A percentile compares a stretch with the other conserved stretches of the same genome.
These are phyloP conservation scores for Sardinella longiceps DNA, from an alignment of 2,797 vertebrate genomes.

Conservation along the genomic window DNA sequence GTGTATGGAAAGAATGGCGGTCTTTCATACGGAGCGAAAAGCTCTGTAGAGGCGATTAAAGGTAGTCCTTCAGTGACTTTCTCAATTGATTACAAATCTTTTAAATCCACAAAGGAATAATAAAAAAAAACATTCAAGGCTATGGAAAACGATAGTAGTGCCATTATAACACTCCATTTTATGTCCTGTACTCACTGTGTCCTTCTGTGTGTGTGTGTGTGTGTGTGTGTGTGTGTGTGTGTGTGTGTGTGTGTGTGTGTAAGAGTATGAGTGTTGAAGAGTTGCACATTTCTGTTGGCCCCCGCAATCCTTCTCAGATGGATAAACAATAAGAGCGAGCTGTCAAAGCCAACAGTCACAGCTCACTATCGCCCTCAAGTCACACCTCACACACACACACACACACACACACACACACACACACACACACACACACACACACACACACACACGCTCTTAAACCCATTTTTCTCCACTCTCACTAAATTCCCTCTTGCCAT, in stretches of 20 bases:
- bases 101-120: not conserved
- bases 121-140: not conserved
- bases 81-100: not conserved
- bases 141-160: not conserved
- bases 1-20: not conserved
- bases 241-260: not conserved
- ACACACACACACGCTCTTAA: slow-evolving; percentile 17
- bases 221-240: slow-evolving; percentile 18
- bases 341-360: slow-evolving; percentile 46
- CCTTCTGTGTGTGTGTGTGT: not conserved
- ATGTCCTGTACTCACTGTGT: not conserved
- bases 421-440: too few species aligned
- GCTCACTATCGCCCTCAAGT: slow-evolving; percentile 41
- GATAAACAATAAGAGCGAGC: slow-evolving; percentile 42
- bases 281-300: slow-evolving; percentile 37
- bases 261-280: slow-evolving; percentile 1
- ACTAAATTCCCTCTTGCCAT: slow-evolving; percentile 42
- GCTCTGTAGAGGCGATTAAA: not conserved
- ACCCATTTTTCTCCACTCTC: slow-evolving; percentile 22
- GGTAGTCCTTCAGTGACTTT: not conserved
- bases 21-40: not conserved
- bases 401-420: slow-evolving; percentile 22
- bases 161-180: not conserved
- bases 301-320: not conserved
- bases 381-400: slow-evolving; percentile 7